Evolutionary conservation across 1,140 invertebrate genomes (phyloP).

Genomic region (Cryptotermes secundus): DNA sequence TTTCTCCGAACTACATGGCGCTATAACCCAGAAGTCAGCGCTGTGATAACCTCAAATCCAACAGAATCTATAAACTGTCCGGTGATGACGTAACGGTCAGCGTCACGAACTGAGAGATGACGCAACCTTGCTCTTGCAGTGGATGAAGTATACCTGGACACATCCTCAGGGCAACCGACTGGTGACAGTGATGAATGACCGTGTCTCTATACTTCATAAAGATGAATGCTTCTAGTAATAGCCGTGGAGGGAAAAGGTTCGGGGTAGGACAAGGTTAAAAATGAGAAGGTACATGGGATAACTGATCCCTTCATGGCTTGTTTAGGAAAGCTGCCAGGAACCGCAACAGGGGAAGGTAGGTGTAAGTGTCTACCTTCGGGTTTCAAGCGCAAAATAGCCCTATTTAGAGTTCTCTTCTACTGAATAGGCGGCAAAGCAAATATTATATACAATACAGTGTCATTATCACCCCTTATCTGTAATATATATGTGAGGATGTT

Average conservation of each 20-base stretch:
- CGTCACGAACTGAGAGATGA: no score
- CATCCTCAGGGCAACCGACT: not conserved
- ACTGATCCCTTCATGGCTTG: conserved; percentile 6
- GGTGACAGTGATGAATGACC: not conserved
- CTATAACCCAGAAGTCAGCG: no score
- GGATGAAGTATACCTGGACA: no score
- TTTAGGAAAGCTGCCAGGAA: not conserved
- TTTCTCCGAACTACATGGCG: no score
- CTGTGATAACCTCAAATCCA: no score
- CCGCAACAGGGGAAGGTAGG: not conserved
- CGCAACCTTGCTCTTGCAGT: no score
- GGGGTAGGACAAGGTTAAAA: not conserved
- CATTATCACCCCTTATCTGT: not conserved
- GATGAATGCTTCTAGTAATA: not conserved
- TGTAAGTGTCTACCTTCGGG: not conserved
- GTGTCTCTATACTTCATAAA: not conserved
- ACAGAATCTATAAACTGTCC: no score
- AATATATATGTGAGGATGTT: not conserved
- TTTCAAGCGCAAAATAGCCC: not conserved
- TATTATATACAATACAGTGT: not conserved
- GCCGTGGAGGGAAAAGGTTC: not conserved
- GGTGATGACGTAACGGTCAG: no score
- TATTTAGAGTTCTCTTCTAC: not conserved
- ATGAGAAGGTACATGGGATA: not conserved
- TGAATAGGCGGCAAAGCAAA: conserved; percentile 6